Percentiles rank a stretch among this genome's conserved stretches.
These are phyloP conservation scores for Parambassis ranga DNA, from an alignment of 2,797 vertebrate species.

Conservation along the genomic window DNA sequence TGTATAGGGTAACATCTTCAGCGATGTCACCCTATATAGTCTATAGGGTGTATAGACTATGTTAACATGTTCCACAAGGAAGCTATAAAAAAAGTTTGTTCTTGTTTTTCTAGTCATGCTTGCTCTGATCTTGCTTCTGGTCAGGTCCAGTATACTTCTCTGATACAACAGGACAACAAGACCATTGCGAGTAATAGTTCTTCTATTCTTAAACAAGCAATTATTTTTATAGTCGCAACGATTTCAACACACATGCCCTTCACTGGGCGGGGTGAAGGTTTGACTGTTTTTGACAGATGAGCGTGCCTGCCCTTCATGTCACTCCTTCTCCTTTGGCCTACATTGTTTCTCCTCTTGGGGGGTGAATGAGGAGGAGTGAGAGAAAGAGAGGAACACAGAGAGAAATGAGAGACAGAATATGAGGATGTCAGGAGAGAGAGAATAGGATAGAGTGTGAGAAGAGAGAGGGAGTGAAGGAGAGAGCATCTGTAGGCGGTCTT, in stretches of 20 bases:
- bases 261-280: neutral
- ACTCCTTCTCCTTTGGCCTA: constrained; percentile 51
- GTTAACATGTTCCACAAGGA: too few relatives aligned
- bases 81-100: too few relatives aligned
- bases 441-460: constrained; percentile 5
- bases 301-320: constrained; percentile 40
- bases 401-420: neutral
- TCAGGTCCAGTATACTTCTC: neutral
- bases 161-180: constrained; percentile 1
- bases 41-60: too few relatives aligned
- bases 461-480: constrained; percentile 36
- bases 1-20: too few relatives aligned
- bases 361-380: constrained; percentile 6
- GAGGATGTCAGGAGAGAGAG: neutral
- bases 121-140: too few relatives aligned
- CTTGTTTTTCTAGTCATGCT: too few relatives aligned
- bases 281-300: too few relatives aligned
- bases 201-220: too few relatives aligned
- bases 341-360: constrained; percentile 43
- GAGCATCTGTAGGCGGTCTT: constrained; percentile 68
- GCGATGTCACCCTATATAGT: too few relatives aligned
- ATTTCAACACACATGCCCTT: neutral
- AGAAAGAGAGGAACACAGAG: constrained; percentile 15
- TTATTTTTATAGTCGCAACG: neutral
- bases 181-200: too few relatives aligned